Conservation (phyloP, 1,140 invertebrate genomes). For the Orussus abietinus region DNA sequence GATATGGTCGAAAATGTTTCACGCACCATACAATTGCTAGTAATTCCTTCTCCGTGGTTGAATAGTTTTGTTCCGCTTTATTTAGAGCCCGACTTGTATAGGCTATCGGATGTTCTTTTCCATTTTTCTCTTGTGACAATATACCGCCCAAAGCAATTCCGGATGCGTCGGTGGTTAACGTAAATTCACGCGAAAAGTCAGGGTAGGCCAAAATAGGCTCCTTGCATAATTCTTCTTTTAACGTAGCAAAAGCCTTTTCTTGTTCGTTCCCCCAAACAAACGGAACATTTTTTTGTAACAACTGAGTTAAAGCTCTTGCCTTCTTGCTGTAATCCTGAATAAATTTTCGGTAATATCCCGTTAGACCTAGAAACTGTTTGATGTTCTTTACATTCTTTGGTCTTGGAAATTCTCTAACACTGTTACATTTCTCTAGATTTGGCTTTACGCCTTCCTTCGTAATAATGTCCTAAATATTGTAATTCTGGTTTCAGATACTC, state of each 20-base stretch:
- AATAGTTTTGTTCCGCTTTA: slow-evolving; percentile 35
- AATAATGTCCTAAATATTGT: slow-evolving; percentile 30
- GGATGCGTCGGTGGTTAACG: slow-evolving; percentile 19
- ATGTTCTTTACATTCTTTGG: slow-evolving; percentile 30
- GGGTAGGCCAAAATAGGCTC: neutral
- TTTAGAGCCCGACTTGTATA: slow-evolving; percentile 21
- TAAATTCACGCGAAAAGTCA: slow-evolving; percentile 9
- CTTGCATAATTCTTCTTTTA: neutral
- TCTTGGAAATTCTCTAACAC: slow-evolving; percentile 23
- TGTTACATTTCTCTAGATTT: slow-evolving; percentile 17
- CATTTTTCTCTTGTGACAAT: slow-evolving; percentile 20
- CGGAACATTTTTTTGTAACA: too few relatives aligned
- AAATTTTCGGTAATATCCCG: slow-evolving; percentile 1
- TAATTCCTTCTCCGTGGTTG: slow-evolving; percentile 43
- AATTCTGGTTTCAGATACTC: slow-evolving; percentile 26
- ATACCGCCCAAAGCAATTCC: slow-evolving; percentile 20
- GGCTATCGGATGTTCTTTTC: slow-evolving; percentile 20
- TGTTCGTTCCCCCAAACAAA: too few relatives aligned
- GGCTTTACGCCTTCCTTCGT: slow-evolving; percentile 17
- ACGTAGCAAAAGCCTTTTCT: too few relatives aligned
- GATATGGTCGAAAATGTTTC: slow-evolving; percentile 9
- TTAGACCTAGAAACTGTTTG: slow-evolving; percentile 37
- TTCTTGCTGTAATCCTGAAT: too few relatives aligned
- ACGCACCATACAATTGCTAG: slow-evolving; percentile 34
- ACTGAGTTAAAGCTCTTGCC: too few relatives aligned